Percentiles rank a stretch among this genome's conserved stretches.
Evolutionary conservation across 2,113 vertebrate species (phyloP).

Genomic region (Podarcis raffonei): DNA sequence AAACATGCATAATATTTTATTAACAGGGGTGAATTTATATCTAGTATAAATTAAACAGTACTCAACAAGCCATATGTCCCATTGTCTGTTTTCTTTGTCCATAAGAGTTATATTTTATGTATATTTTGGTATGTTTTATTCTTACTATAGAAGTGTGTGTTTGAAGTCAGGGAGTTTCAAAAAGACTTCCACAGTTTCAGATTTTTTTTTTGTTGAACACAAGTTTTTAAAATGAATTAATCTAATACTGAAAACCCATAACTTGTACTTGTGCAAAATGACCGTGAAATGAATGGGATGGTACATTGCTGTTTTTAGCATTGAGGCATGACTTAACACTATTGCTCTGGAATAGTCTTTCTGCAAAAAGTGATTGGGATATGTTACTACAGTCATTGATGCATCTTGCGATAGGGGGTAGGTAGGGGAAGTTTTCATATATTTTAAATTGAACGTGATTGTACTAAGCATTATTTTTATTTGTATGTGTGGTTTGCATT

Average conservation of each 20-base stretch:
- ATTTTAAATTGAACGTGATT: conserved; percentile 44
- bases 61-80: neutral
- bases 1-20: neutral
- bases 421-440: conserved; percentile 13
- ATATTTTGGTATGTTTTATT: neutral
- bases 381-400: conserved; percentile 23
- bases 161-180: neutral
- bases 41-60: neutral
- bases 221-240: no score
- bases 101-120: neutral
- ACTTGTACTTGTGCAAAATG: neutral
- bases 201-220: neutral
- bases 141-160: neutral
- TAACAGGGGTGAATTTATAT: neutral
- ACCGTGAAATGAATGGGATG: neutral
- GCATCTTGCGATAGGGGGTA: neutral
- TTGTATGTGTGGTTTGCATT: conserved; percentile 56
- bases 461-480: conserved; percentile 63
- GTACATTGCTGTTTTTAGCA: neutral
- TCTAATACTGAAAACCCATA: no score
- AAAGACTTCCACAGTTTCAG: neutral
- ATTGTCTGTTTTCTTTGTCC: neutral
- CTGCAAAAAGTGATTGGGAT: neutral
- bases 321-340: neutral
- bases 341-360: conserved; percentile 14